Conservation (phyloP, 2,797 vertebrate species). For the Babyrousa celebensis region DNA sequence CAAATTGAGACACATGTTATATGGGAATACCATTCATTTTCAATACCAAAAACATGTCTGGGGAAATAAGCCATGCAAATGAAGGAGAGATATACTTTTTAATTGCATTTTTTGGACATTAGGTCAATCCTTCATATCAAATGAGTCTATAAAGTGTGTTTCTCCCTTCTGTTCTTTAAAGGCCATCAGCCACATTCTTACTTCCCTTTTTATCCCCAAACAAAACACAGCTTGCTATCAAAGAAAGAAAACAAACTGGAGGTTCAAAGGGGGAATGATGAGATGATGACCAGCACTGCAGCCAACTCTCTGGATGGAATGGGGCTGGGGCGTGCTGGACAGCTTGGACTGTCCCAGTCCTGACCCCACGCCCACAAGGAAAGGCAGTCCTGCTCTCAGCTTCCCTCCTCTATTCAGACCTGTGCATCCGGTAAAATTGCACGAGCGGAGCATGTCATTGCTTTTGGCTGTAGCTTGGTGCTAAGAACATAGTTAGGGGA, state of each 20-base stretch:
- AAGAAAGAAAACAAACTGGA: conserved; percentile 73
- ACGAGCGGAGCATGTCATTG: background rate
- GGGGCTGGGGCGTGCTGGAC: background rate
- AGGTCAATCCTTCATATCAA: conserved; percentile 78
- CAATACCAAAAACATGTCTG: conserved; percentile 87
- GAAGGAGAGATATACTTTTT: conserved; percentile 83
- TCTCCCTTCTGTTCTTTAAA: conserved; percentile 74
- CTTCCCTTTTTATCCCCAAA: background rate
- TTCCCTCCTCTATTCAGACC: background rate
- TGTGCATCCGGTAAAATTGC: no score
- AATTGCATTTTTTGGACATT: conserved; percentile 80
- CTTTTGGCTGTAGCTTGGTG: background rate
- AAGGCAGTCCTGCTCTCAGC: background rate
- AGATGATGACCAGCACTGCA: background rate
- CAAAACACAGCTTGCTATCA: conserved; percentile 73
- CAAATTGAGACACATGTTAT: conserved; percentile 91
- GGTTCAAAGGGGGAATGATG: background rate
- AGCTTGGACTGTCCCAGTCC: background rate
- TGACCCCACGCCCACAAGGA: background rate
- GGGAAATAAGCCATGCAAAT: conserved; percentile 87
- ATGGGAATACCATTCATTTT: conserved; percentile 89
- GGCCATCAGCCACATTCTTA: conserved; percentile 39
- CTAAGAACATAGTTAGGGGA: background rate
- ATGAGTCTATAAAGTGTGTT: conserved; percentile 77
- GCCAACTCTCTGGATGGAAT: background rate